A percentile compares a stretch with the other conserved stretches of the same genome.
These are phyloP conservation scores for Eilema griseolum DNA, from an alignment of 2,888 invertebrate species.

Conservation along the genomic window DNA sequence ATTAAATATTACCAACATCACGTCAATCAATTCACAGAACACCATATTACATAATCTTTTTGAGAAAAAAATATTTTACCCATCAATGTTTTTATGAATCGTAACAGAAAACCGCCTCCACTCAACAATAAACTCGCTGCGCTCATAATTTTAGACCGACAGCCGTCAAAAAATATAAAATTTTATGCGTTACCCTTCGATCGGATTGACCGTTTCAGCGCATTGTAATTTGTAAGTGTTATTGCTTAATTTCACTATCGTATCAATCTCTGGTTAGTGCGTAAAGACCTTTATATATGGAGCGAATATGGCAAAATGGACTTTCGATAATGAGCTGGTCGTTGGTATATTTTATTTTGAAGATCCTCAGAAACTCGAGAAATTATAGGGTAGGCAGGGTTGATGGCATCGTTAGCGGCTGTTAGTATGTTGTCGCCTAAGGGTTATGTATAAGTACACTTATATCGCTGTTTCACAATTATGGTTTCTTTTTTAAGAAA, in stretches of 20 bases:
- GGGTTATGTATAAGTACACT: neutral
- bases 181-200: slow-evolving; percentile 78
- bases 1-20: too few species aligned
- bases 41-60: too few species aligned
- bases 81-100: too few species aligned
- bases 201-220: slow-evolving; percentile 68
- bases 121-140: slow-evolving; percentile 39
- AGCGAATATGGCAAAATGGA: slow-evolving; percentile 38
- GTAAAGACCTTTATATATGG: slow-evolving; percentile 44
- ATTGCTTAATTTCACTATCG: slow-evolving; percentile 84
- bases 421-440: neutral
- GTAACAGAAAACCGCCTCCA: neutral
- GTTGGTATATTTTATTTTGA: slow-evolving; percentile 2
- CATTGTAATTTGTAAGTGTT: slow-evolving; percentile 82
- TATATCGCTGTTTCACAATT: neutral
- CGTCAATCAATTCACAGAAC: too few species aligned
- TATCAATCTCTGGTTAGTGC: slow-evolving; percentile 64
- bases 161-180: slow-evolving; percentile 77
- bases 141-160: slow-evolving; percentile 38
- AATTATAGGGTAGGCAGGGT: slow-evolving; percentile 18
- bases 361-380: slow-evolving; percentile 5
- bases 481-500: neutral
- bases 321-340: slow-evolving; percentile 35
- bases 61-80: too few species aligned
- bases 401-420: neutral